Evolutionary conservation across 2,797 vertebrate genomes (phyloP).

Genomic region (Saxicola maurus): DNA sequence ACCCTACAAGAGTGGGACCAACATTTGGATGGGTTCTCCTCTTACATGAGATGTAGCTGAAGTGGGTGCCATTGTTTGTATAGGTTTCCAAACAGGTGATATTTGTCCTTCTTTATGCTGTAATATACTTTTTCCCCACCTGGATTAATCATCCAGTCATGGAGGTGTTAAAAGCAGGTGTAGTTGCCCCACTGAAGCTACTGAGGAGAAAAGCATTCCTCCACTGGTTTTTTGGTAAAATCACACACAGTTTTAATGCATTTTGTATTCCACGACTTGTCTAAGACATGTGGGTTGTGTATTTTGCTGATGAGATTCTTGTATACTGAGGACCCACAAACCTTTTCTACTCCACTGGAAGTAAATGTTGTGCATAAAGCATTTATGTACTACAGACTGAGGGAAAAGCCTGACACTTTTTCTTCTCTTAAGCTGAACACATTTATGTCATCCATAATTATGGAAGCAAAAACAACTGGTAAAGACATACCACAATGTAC

Average conservation of each 20-base stretch:
- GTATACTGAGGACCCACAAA: not conserved
- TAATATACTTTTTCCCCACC: not conserved
- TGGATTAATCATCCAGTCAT: not conserved
- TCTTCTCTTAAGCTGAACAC: not conserved
- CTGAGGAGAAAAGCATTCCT: not conserved
- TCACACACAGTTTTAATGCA: not conserved
- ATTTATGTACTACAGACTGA: not conserved
- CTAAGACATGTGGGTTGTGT: fast-evolving
- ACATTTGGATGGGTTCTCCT: not conserved
- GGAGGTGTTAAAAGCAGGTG: not conserved
- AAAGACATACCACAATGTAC: not conserved
- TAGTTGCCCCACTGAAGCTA: not conserved
- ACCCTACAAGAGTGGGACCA: not conserved
- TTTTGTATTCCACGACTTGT: not conserved
- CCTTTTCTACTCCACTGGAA: not conserved
- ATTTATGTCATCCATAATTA: not conserved
- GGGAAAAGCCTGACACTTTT: not conserved
- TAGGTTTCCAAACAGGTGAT: not conserved
- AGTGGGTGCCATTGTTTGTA: not conserved
- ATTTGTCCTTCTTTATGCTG: not conserved
- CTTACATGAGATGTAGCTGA: not conserved
- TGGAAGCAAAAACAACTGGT: not conserved
- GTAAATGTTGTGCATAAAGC: not conserved
- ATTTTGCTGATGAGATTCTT: not conserved
- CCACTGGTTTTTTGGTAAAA: not conserved